Conservation (phyloP, 2,888 invertebrate genomes). For the Phengaris arion region DNA sequence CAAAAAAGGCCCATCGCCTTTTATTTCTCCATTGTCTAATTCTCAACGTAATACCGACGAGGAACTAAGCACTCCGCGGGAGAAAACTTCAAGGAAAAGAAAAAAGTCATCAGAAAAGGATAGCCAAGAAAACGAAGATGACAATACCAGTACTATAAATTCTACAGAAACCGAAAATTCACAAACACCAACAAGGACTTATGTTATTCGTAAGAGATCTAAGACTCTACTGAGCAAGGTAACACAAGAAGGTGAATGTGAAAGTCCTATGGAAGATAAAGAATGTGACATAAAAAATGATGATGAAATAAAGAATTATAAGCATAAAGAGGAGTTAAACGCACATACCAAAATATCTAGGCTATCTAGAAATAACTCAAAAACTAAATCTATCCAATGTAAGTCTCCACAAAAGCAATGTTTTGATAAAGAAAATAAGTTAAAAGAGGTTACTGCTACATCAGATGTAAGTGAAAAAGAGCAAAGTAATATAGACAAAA, state of each 20-base stretch:
- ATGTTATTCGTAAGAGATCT: constrained; percentile 53
- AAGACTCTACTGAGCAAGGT: constrained; percentile 48
- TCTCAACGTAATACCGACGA: neutral
- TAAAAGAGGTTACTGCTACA: neutral
- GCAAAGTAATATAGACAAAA: constrained; percentile 32
- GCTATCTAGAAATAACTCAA: constrained; percentile 6
- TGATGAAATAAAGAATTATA: constrained; percentile 16
- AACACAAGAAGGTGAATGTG: constrained; percentile 36
- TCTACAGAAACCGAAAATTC: constrained; percentile 20
- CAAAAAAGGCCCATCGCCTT: constrained; percentile 61
- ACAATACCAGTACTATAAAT: constrained; percentile 31
- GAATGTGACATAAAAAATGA: constrained; percentile 15
- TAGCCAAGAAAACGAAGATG: constrained; percentile 31
- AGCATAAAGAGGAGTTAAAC: constrained; percentile 23
- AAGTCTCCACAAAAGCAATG: neutral
- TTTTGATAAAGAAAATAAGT: constrained; percentile 20
- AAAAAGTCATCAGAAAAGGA: constrained; percentile 46
- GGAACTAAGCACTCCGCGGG: constrained; percentile 34
- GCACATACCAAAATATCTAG: constrained; percentile 2
- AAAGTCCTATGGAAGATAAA: constrained; percentile 26
- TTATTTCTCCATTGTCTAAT: constrained; percentile 58
- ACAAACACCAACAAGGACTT: constrained; percentile 51
- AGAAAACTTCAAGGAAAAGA: constrained; percentile 51
- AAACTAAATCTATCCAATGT: neutral
- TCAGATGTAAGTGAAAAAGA: constrained; percentile 28